Percentiles rank a stretch among this genome's conserved stretches.
Conservation (phyloP, 2,888 invertebrate species). For the Eristalis tenax region DNA sequence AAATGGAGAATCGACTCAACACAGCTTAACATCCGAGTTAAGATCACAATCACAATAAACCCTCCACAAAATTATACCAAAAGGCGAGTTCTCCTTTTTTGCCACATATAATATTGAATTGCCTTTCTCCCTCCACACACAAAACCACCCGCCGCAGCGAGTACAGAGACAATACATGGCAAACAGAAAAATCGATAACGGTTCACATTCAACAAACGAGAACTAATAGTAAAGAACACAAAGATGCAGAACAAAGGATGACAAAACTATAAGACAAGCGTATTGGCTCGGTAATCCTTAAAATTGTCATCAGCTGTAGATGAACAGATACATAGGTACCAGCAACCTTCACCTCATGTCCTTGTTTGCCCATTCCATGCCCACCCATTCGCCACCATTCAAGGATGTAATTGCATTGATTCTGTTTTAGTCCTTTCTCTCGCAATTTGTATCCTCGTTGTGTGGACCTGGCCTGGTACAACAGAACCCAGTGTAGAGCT, state of each 20-base stretch:
- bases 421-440: conserved; percentile 8
- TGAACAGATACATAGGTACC: conserved; percentile 46
- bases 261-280: conserved; percentile 44
- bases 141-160: neutral
- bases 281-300: conserved; percentile 65
- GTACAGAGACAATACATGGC: neutral
- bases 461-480: too few species aligned
- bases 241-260: conserved; percentile 36
- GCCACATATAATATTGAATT: conserved; percentile 62
- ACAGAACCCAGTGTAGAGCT: conserved; percentile 21
- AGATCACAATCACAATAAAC: conserved; percentile 53
- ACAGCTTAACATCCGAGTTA: conserved; percentile 34
- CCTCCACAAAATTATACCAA: conserved; percentile 42
- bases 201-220: conserved; percentile 59
- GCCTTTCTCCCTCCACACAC: neutral
- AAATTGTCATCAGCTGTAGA: conserved; percentile 68
- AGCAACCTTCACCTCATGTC: conserved; percentile 9
- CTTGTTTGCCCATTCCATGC: neutral
- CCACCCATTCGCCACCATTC: neutral
- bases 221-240: conserved; percentile 48
- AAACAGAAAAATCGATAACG: conserved; percentile 51
- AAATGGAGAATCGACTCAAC: conserved; percentile 29
- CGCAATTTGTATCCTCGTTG: neutral
- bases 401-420: conserved; percentile 55
- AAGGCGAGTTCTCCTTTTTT: conserved; percentile 6